phyloP scores from a whole-genome alignment of 2,888 invertebrate species.

The Capitulum mitella region DNA sequence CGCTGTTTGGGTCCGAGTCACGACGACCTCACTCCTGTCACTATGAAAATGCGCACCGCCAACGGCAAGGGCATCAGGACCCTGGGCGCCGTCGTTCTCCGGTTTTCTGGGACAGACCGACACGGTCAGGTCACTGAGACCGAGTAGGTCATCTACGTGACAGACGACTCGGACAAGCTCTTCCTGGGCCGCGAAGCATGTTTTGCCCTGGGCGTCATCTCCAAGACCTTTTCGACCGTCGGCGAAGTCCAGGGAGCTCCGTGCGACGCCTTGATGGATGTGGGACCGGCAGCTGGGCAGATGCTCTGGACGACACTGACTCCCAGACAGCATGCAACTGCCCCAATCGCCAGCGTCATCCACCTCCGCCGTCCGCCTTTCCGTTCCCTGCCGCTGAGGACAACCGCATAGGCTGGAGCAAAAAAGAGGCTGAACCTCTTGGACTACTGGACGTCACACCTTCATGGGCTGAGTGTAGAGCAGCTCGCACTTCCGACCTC shows the following conservation, averaged over 20 bases:
- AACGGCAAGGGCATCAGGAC: neutral
- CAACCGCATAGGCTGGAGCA: neutral
- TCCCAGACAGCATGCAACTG: no score
- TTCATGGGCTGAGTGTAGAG: no score
- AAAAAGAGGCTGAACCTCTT: no score
- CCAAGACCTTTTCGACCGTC: neutral
- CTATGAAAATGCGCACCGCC: neutral
- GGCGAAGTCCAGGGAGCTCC: neutral
- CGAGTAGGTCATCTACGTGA: neutral
- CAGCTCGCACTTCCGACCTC: neutral
- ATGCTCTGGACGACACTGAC: no score
- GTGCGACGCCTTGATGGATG: no score
- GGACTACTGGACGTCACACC: no score
- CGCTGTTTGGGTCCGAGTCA: no score
- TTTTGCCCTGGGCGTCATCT: neutral
- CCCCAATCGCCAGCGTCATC: no score
- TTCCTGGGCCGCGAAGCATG: neutral
- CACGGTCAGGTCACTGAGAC: neutral
- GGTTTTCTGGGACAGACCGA: no score
- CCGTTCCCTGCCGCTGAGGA: neutral
- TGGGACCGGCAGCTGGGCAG: no score
- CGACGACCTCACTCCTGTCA: no score
- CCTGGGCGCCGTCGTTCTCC: neutral
- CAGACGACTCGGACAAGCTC: constrained; percentile 4
- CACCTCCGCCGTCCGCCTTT: neutral